Evolutionary conservation across 2,113 vertebrate species (phyloP).

Genomic region (Corynorhinus townsendii): DNA sequence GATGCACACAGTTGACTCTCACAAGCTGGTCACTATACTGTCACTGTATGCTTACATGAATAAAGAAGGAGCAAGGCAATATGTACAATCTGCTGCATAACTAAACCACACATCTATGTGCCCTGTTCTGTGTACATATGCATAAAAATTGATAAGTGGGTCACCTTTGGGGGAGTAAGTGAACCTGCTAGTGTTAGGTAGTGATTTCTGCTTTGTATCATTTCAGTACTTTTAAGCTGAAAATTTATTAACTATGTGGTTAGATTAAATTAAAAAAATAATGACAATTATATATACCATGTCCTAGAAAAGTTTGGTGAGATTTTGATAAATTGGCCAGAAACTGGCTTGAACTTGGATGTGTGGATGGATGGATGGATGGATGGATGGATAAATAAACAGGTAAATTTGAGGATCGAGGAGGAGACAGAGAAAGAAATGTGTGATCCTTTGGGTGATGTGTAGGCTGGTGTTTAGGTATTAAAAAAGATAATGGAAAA

Average conservation of each 20-base stretch:
- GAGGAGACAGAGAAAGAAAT: not conserved
- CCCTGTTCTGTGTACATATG: not conserved
- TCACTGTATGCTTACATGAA: not conserved
- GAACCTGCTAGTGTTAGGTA: not conserved
- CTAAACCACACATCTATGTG: not conserved
- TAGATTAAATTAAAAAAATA: not conserved
- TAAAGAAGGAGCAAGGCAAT: not conserved
- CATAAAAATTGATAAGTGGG: not conserved
- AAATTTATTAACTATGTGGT: not conserved
- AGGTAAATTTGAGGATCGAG: not conserved
- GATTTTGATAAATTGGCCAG: not conserved
- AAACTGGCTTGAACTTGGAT: not conserved
- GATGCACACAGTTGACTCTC: not conserved
- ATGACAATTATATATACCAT: not conserved
- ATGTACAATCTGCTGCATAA: fast-evolving
- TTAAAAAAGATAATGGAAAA: not conserved
- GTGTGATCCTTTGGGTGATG: fast-evolving
- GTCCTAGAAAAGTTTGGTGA: not conserved
- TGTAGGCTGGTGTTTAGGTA: not conserved
- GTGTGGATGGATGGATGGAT: fast-evolving
- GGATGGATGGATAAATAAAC: fast-evolving
- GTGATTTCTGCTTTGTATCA: not conserved
- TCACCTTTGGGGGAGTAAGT: not conserved
- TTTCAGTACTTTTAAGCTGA: not conserved
- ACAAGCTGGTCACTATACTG: fast-evolving